Conservation (phyloP, 2,888 invertebrate genomes). For the Archips crataeganus region DNA sequence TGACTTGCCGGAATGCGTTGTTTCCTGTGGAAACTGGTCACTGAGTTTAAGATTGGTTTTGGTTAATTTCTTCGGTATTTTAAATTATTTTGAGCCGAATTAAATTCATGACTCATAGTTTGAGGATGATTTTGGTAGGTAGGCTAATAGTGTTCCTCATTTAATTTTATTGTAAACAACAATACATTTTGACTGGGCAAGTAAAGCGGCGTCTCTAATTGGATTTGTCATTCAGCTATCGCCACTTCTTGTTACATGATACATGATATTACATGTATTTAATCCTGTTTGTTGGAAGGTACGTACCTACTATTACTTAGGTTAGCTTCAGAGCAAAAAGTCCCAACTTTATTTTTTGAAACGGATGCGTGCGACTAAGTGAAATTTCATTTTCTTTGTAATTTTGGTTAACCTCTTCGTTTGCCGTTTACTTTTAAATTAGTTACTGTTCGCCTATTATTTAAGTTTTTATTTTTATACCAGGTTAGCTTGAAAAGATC, state of each 20-base stretch:
- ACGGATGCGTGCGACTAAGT: neutral
- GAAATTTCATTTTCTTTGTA: neutral
- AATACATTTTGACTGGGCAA: neutral
- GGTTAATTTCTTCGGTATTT: neutral
- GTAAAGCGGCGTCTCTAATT: constrained; percentile 19
- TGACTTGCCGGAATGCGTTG: too few species aligned
- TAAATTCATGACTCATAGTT: neutral
- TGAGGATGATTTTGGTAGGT: neutral
- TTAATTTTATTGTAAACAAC: too few species aligned
- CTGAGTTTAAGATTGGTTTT: neutral
- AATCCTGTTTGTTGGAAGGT: constrained; percentile 17
- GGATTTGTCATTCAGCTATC: constrained; percentile 20
- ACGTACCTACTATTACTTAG: neutral
- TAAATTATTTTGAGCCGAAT: neutral
- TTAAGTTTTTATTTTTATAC: too few species aligned
- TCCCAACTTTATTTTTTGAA: neutral
- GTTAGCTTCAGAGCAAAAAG: neutral
- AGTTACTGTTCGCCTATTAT: too few species aligned
- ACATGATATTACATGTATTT: constrained; percentile 33
- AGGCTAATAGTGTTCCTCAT: neutral
- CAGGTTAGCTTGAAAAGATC: too few species aligned
- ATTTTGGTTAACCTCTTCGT: neutral
- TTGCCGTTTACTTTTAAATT: too few species aligned
- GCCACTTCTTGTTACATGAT: constrained; percentile 22
- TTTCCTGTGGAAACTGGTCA: neutral